Conservation (phyloP, 1,140 invertebrate species). For the Aphaenogaster floridana region DNA sequence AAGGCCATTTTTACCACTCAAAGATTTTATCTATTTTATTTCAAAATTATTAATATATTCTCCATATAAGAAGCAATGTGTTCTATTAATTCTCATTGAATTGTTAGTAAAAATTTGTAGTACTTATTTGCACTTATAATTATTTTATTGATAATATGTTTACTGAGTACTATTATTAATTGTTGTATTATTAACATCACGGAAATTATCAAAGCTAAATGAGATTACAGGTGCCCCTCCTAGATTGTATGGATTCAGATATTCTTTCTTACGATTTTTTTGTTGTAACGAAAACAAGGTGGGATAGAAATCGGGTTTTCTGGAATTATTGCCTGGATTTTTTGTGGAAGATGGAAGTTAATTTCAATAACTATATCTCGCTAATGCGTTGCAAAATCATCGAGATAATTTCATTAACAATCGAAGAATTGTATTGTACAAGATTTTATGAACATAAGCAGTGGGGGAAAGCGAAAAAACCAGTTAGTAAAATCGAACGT, state of each 20-base stretch:
- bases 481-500: conserved; percentile 39
- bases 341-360: conserved; percentile 3
- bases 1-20: background rate
- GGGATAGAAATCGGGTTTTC: background rate
- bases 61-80: background rate
- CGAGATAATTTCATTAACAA: conserved; percentile 17
- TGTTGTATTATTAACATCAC: conserved; percentile 19
- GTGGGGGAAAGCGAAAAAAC: conserved; percentile 15
- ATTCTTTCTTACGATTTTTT: conserved; percentile 5
- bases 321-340: conserved; percentile 21
- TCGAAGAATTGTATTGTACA: background rate
- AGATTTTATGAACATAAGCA: conserved; percentile 15
- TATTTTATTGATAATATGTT: conserved; percentile 6
- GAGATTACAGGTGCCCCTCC: conserved; percentile 20
- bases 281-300: conserved; percentile 10
- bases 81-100: conserved; percentile 3
- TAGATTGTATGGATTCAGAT: conserved; percentile 36
- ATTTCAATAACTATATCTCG: background rate
- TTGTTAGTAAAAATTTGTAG: conserved; percentile 16
- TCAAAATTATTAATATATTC: conserved; percentile 20
- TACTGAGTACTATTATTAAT: conserved; percentile 29
- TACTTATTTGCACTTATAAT: background rate
- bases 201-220: conserved; percentile 45
- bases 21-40: background rate
- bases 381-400: conserved; percentile 49